phyloP scores from a whole-genome alignment of 2,797 vertebrate species.

The Liasis olivaceus region DNA sequence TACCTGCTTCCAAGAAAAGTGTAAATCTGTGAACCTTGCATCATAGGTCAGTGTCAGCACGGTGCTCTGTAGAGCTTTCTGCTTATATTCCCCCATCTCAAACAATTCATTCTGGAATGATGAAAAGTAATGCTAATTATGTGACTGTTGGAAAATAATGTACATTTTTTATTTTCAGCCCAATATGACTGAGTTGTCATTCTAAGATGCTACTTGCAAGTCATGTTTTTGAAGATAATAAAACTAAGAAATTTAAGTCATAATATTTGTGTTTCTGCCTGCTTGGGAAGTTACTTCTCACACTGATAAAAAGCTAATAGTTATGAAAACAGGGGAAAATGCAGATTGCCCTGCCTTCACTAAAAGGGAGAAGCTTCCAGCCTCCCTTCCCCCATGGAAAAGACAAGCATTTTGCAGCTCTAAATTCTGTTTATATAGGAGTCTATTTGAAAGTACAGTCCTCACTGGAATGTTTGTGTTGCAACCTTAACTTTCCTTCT shows the following conservation, averaged over 20 bases:
- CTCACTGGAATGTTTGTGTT: too few species aligned
- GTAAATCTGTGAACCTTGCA: not conserved
- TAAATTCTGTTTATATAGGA: not conserved
- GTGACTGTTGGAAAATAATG: not conserved
- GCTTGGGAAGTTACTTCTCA: too few species aligned
- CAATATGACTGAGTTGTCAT: not conserved
- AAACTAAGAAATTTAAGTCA: not conserved
- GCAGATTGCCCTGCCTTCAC: not conserved
- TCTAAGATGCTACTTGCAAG: not conserved
- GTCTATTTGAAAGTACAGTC: not conserved
- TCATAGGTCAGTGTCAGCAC: not conserved
- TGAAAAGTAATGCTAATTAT: not conserved
- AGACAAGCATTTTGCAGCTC: too few species aligned
- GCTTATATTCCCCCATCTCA: not conserved
- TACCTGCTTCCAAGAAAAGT: not conserved
- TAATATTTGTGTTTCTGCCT: too few species aligned
- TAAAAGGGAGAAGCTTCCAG: too few species aligned
- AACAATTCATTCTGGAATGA: not conserved
- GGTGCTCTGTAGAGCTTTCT: not conserved
- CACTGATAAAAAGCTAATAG: too few species aligned
- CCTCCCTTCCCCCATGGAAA: too few species aligned
- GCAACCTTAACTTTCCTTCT: too few species aligned
- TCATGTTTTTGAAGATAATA: not conserved
- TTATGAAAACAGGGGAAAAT: not conserved
- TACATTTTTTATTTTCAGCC: not conserved